Base-by-base conservation (phyloP, 1,140 invertebrate species). In the Antheraea mylitta region DNA sequence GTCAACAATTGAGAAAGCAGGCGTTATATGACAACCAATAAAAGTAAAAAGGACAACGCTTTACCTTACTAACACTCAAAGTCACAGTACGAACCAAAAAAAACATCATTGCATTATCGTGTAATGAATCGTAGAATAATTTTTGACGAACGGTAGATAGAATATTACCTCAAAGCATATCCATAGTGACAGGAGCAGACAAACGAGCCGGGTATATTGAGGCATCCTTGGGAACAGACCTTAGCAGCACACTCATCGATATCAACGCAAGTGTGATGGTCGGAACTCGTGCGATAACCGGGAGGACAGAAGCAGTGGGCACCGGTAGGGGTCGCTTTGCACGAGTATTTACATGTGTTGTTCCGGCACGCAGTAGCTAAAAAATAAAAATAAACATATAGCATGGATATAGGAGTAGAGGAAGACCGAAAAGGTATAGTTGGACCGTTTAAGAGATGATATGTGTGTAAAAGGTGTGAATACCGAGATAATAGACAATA, bases 131-230 rank as follows among this genome's bases (percentile, higher is more conserved):
- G 22, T 2, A 30, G 22, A 30, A 2, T 30, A 30, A 2, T 30
- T 30, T 30, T 30, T 30, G 22, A 30, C 4, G 22, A 30, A 30
- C 4, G 1, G 22, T 30, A 7, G 11, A 42, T 9, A 61, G n/a
- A 6, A 66, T n/a, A n/a, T 18, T 58, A 92, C 92, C 93, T 90
- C 18, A 97, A 90, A 0, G 94, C 90, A 82, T 96, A 99, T 1
- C 96, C 97, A 1, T 95, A 88, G 16, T 93, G 92, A 87, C 98
- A 98, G 18, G 94, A 94, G 84, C 98, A 99, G 2, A 91, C 81
- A 82, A 94, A 97, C 0, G 94, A 94, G 0, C 96, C 96, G 0
- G 83, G 79, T 0, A 91, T 93, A 73, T 97, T 97, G 1, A 88
- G 80, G 82, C 97, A 98, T 4, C 81, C 72, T 72, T 98, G 97